Conservation (phyloP, 2,797 vertebrate species). For the Typhlichthys subterraneus region DNA sequence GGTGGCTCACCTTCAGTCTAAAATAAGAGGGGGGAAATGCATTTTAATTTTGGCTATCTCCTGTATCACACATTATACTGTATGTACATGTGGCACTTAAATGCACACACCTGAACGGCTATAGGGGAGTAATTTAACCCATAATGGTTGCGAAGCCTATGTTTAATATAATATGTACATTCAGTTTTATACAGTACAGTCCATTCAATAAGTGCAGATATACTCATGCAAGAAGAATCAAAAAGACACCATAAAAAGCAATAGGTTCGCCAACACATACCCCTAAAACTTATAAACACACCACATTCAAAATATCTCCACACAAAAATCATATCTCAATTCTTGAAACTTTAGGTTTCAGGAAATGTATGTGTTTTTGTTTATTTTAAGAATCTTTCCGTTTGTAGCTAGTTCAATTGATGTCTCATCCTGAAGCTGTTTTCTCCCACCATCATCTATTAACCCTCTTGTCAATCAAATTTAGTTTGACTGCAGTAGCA, state of each 20-base stretch:
- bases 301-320: constrained; percentile 44
- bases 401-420: constrained; percentile 26
- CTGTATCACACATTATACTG: constrained; percentile 47
- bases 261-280: constrained; percentile 58
- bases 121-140: constrained; percentile 67
- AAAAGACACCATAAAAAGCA: constrained; percentile 67
- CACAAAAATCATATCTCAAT: constrained; percentile 27
- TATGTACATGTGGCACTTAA: constrained; percentile 72
- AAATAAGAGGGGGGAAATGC: constrained; percentile 65
- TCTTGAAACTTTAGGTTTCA: constrained; percentile 31
- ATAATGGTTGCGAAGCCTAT: constrained; percentile 78
- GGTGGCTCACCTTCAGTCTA: constrained; percentile 68
- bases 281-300: constrained; percentile 48
- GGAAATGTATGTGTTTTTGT: constrained; percentile 25
- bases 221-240: constrained; percentile 81
- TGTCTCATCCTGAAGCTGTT: constrained; percentile 7
- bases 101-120: constrained; percentile 75
- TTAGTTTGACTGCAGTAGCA: constrained; percentile 27
- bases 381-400: constrained; percentile 29
- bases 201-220: constrained; percentile 81
- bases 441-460: constrained; percentile 16
- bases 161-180: constrained; percentile 84
- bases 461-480: constrained; percentile 22
- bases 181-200: constrained; percentile 84
- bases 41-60: constrained; percentile 64